A percentile compares a stretch with the other conserved stretches of the same genome.
Conservation (phyloP, 2,113 vertebrate genomes). For the Chaetops frenatus region DNA sequence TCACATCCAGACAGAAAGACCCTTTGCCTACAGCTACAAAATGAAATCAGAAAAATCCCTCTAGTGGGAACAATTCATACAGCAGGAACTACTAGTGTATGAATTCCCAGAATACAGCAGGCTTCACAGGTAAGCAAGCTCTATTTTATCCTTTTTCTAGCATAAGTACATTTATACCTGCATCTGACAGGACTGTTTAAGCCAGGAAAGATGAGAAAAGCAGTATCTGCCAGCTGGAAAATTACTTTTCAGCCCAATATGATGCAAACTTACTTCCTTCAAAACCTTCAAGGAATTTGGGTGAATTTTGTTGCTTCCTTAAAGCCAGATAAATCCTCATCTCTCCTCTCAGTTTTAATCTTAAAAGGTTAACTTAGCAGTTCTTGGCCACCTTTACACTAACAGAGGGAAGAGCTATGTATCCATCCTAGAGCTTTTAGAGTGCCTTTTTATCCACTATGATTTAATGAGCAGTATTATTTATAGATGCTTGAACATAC, state of each 20-base stretch:
- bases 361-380: background rate
- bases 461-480: background rate
- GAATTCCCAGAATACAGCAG: background rate
- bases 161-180: background rate
- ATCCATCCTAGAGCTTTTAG: background rate
- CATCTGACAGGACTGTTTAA: background rate
- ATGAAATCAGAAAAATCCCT: background rate
- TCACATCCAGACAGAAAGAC: background rate
- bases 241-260: background rate
- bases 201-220: background rate
- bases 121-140: background rate
- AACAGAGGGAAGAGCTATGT: background rate
- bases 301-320: background rate
- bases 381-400: background rate
- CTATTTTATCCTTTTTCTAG: background rate
- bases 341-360: background rate
- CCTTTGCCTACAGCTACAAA: background rate
- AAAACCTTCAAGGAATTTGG: background rate
- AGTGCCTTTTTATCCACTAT: background rate
- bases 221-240: background rate
- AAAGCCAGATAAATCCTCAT: background rate
- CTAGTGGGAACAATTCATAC: background rate
- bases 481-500: background rate
- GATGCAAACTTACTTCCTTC: background rate
- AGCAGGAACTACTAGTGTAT: background rate